Base-by-base conservation (phyloP, 2,113 vertebrate genomes). In the Eretmochelys imbricata region DNA sequence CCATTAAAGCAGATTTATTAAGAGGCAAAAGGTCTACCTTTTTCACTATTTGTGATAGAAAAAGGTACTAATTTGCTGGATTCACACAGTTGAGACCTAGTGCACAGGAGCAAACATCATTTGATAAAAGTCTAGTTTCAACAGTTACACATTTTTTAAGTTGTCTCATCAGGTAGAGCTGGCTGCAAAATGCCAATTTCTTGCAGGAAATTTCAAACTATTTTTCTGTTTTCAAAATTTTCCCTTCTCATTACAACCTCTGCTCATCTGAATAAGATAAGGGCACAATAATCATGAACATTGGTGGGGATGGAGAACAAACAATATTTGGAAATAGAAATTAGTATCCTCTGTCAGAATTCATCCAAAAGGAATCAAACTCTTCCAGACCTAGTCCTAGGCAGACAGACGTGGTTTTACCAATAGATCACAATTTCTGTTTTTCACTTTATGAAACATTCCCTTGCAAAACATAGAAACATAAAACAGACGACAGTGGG, bases 351-450 rank as follows among this genome's bases (percentile, higher is more conserved):
- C 65, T 75, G 31, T 80, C 80, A 89, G 54, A 94, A 65, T 87
- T 81, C 24, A 87, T 80, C n/a, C 88, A 93, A 85, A 84, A 89
- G 80, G 59, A 96, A 96, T 87, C 27, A 29, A 79, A 94, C 92
- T 82, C 90, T 42, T 91, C 92, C 62, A 50, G 50, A 5, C 81
- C 35, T 93, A 10, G 54, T 54, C 59, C n/a, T 72, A 89, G 84
- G 69, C 82, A 95, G 51, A 54, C 9, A 85, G 89, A 12, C 88
- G 75, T 88, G 38, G 3, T 51, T 94, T 96, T 87, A 88, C 62
- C 62, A 93, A 94, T 86, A 89, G 11, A 88, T 93, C 78, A 93
- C 90, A 96, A 80, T 82, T 96, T 96, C 81, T 1, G 5, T 50
- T 87, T 87, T 91, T 92, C 24, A 4, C 31, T 88, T 94, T 91